Percentiles rank a stretch among this genome's conserved stretches.
Evolutionary conservation across 2,888 invertebrate genomes (phyloP).

Genomic region (Morpho deidamia): DNA sequence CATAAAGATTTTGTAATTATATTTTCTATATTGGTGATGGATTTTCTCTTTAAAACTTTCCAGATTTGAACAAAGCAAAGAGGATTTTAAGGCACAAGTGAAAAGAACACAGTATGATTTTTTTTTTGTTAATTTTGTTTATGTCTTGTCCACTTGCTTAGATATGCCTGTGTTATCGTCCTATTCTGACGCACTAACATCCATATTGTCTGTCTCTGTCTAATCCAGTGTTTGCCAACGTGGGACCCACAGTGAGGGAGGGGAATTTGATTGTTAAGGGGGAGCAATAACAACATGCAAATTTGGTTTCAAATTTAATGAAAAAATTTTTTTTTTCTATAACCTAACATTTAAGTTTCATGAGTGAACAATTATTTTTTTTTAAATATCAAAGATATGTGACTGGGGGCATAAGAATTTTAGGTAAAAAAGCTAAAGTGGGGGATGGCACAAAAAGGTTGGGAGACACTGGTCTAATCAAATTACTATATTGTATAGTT

Average conservation of each 20-base stretch:
- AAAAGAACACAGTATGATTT: constrained; percentile 73
- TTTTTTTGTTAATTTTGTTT: constrained; percentile 38
- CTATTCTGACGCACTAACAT: constrained; percentile 21
- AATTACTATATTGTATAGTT: background rate
- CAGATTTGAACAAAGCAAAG: constrained; percentile 66
- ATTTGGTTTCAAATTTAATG: too few relatives aligned
- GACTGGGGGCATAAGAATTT: too few relatives aligned
- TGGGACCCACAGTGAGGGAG: too few relatives aligned
- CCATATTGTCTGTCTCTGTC: constrained; percentile 22
- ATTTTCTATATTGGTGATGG: constrained; percentile 31
- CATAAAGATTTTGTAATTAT: background rate
- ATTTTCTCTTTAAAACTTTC: constrained; percentile 39
- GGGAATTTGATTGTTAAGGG: too few relatives aligned
- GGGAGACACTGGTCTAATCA: background rate
- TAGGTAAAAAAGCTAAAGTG: too few relatives aligned
- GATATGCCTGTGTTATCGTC: constrained; percentile 2
- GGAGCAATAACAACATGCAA: too few relatives aligned
- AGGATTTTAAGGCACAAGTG: constrained; percentile 72
- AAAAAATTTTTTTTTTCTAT: too few relatives aligned
- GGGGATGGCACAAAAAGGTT: too few relatives aligned
- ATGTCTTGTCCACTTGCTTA: constrained; percentile 21
- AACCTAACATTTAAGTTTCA: too few relatives aligned
- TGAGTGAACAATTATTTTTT: too few relatives aligned
- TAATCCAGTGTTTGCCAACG: constrained; percentile 9
- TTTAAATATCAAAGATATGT: too few relatives aligned